These are phyloP conservation scores for Calephelis nemesis DNA, from an alignment of 1,140 invertebrate genomes.

Conservation along the genomic window DNA sequence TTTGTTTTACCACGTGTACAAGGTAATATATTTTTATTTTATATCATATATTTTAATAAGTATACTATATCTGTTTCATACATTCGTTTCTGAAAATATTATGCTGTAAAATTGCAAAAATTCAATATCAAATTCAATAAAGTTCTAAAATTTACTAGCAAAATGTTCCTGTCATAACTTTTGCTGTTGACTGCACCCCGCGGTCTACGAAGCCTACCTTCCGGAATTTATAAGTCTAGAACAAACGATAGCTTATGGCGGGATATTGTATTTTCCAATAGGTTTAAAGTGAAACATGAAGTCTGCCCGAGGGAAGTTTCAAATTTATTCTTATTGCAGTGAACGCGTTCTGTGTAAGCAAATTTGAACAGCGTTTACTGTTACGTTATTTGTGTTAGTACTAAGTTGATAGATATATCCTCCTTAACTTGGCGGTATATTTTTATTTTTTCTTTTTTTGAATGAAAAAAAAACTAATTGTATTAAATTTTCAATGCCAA, in stretches of 20 bases:
- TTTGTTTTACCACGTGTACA: too few species aligned
- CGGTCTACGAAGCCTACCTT: constrained; percentile 15
- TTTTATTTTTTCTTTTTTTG: too few species aligned
- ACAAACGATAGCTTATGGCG: constrained; percentile 43
- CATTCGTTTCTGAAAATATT: too few species aligned
- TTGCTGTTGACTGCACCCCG: constrained; percentile 9
- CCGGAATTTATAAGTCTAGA: constrained; percentile 49
- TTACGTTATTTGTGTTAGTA: not conserved
- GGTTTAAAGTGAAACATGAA: constrained; percentile 39
- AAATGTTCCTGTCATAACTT: constrained; percentile 1
- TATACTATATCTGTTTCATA: too few species aligned
- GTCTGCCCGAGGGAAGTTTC: constrained; percentile 4
- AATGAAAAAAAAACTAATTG: too few species aligned
- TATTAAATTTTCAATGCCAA: too few species aligned
- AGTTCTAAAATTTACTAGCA: constrained; percentile 28
- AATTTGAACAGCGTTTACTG: constrained; percentile 1
- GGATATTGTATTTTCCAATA: constrained; percentile 45
- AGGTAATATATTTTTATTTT: too few species aligned
- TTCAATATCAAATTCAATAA: constrained; percentile 4
- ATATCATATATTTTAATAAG: too few species aligned
- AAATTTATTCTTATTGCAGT: constrained; percentile 17
- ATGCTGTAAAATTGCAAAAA: not conserved
- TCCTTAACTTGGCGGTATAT: too few species aligned
- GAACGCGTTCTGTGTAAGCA: not conserved
- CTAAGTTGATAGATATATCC: not conserved